Base-by-base conservation (phyloP, 2,113 vertebrate genomes). In the Mesocricetus auratus region DNA sequence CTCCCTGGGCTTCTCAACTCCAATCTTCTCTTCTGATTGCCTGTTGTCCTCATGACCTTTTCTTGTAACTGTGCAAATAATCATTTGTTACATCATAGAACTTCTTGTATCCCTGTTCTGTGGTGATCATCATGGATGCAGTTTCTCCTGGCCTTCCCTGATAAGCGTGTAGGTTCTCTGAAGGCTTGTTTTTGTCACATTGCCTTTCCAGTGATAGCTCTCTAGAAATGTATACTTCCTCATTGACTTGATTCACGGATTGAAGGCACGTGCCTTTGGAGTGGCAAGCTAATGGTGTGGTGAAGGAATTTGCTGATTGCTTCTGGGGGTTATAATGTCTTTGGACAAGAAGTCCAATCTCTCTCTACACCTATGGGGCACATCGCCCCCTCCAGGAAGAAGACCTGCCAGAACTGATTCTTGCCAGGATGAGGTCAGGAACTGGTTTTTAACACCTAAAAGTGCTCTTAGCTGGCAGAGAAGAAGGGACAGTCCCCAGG, bases 221-320 rank as follows among this genome's bases (percentile, higher is more conserved):
- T 50, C n/a, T 73, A 86, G 82, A 79, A 31, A 31, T 19, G 36
- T 74, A 21, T 75, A 90, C 45, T 62, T 78, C 73, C 83, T 73
- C 86, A 71, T 50, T 73, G 66, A 75, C 64, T 88, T 69, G 73
- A 86, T 58, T n/a, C 19, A 26, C 1, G 62, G 66, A 17, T 86
- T 95, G 93, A 89, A 86, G 16, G 5, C 8, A 85, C 53, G 50
- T 42, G 73, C 10, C 92, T 89, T 69, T 60, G 83, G 78, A 93
- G 15, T 81, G 4, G 42, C 45, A 47, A 78, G 36, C 50, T 88
- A 50, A 81, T 17, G 39, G 60, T 66, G 26, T 45, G 31, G 17
- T 31, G 73, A 77, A 86, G 66, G 77, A 86, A 47, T 8, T 85
- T 71, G 53, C 31, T 69, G 77, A 42, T 86, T 3, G 15, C 47